Base-by-base conservation (phyloP, 2,888 invertebrate species). In the Phasia obesa region DNA sequence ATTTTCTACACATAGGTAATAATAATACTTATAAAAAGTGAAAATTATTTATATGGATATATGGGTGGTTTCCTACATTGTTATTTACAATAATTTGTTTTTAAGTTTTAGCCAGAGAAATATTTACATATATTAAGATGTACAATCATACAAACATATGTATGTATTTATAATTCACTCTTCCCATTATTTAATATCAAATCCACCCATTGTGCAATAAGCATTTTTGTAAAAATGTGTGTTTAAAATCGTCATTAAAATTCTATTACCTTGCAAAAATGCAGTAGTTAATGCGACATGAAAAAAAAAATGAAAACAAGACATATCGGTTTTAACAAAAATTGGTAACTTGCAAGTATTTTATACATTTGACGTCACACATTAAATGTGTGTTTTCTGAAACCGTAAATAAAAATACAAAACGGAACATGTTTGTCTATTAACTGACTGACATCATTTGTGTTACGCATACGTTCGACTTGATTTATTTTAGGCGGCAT, bases 221-320 rank as follows among this genome's bases (percentile, higher is more conserved):
- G 17, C 31, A 65, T 51, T 74, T 51, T 35, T 35, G 21, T 44
- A 31, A 31, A 74, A 35, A 11, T 53, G 17, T 49, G n/a, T 27
- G 9, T 38, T 7, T 23, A 38, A 35, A 78, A 49, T 78, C 65
- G 65, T 67, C 65, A 73, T 65, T 73, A 79, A 79, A 71, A 79
- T 62, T 53, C 73, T 74, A 17, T 77, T 77, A 74, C 81, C 81
- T 82, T 82, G 81, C 51, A 77, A 77, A 44, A 82, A 74, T 82
- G 81, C 81, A 73, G 73, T 74, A 82, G 77, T 82, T 69, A 77
- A 71, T 57, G 67, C 62, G 77, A 77, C 77, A 77, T 67, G 5
- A 5, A 35, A n/a, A n/a, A 51, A 74, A 69, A 31, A 31, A 23
- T 23, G 17, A 69, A 60, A 57, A 31, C 3, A 47, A 42, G 13